Evolutionary conservation across 2,113 vertebrate species (phyloP).

Genomic region (Anas platyrhynchos): DNA sequence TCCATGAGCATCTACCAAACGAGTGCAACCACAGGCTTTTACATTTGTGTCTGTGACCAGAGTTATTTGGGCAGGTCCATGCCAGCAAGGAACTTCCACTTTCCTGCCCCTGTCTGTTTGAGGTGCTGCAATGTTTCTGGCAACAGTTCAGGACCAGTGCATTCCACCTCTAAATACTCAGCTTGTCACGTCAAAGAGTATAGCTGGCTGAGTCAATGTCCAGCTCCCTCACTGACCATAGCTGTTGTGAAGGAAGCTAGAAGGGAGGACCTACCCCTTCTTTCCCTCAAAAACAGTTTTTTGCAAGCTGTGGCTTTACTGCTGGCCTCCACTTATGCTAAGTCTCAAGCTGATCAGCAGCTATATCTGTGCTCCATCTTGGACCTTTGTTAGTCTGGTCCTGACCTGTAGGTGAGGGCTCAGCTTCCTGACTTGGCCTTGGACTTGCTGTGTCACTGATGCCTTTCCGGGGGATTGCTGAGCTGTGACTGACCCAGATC

Average conservation of each 20-base stretch:
- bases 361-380: not conserved
- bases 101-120: not conserved
- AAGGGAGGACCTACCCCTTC: not conserved
- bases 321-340: rapidly evolving
- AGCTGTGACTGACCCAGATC: too few relatives aligned
- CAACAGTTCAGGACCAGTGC: not conserved
- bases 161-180: not conserved
- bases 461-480: not conserved
- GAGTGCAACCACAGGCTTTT: not conserved
- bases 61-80: not conserved
- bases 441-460: not conserved
- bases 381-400: not conserved
- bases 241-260: not conserved
- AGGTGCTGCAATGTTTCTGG: not conserved
- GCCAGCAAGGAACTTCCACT: not conserved
- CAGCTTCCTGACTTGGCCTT: not conserved
- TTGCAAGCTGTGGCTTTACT: not conserved
- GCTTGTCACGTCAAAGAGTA: not conserved
- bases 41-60: not conserved
- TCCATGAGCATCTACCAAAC: not conserved
- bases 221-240: not conserved
- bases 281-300: not conserved
- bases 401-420: not conserved
- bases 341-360: not conserved
- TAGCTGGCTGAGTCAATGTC: not conserved